Percentiles rank a stretch among this genome's conserved stretches.
These are phyloP conservation scores for Proisotoma minuta DNA, from an alignment of 2,888 invertebrate genomes.

Conservation along the genomic window DNA sequence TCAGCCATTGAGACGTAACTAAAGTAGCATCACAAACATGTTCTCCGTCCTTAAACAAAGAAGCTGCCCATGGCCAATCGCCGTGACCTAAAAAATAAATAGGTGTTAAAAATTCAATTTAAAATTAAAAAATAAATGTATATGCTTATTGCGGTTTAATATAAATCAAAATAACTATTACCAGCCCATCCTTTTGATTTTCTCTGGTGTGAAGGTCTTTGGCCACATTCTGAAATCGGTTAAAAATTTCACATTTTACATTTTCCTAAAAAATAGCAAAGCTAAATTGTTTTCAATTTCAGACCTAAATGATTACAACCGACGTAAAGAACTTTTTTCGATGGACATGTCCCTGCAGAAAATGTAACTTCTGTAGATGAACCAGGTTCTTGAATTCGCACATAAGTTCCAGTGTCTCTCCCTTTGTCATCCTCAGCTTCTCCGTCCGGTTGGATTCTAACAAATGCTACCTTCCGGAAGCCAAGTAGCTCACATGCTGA, in stretches of 20 bases:
- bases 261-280: too few species aligned
- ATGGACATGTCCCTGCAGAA: constrained; percentile 68
- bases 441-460: constrained; percentile 62
- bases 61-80: constrained; percentile 60
- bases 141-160: background rate
- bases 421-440: constrained; percentile 49
- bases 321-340: constrained; percentile 72
- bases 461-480: constrained; percentile 63
- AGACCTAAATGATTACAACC: constrained; percentile 71
- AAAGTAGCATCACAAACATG: constrained; percentile 86
- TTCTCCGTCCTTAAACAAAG: constrained; percentile 73
- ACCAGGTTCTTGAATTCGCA: constrained; percentile 71
- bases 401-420: constrained; percentile 59
- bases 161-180: constrained; percentile 28
- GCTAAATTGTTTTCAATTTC: constrained; percentile 39
- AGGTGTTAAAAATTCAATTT: background rate
- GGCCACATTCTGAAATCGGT: constrained; percentile 61
- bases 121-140: background rate
- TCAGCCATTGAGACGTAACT: constrained; percentile 73
- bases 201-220: constrained; percentile 56
- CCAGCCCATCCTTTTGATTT: constrained; percentile 57
- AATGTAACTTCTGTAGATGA: constrained; percentile 76
- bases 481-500: constrained; percentile 46
- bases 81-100: constrained; percentile 56
- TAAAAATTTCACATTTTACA: background rate